These are phyloP conservation scores for Mimumesa dahlbomi DNA, from an alignment of 2,888 invertebrate genomes.

Conservation along the genomic window DNA sequence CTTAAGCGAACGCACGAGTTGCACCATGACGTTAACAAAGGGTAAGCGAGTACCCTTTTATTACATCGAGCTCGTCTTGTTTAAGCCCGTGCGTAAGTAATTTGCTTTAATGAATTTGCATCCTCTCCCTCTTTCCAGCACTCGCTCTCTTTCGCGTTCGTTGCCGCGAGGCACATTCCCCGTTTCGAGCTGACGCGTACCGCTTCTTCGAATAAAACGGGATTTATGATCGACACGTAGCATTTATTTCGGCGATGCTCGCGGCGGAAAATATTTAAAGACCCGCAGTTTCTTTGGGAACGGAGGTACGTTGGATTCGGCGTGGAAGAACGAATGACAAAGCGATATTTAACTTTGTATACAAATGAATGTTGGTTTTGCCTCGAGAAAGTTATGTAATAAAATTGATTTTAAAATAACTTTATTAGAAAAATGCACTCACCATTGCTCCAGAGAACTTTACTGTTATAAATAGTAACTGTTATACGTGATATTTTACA, in stretches of 20 bases:
- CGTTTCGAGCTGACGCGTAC: not conserved
- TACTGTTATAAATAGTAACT: too few species aligned
- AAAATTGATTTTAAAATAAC: too few species aligned
- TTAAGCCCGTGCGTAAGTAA: conserved; percentile 61
- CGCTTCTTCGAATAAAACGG: conserved; percentile 19
- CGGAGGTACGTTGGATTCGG: too few species aligned
- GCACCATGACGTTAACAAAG: conserved; percentile 64
- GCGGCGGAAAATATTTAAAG: too few species aligned
- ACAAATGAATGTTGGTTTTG: too few species aligned
- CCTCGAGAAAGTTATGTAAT: too few species aligned
- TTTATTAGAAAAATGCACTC: too few species aligned
- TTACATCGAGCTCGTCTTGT: conserved; percentile 56
- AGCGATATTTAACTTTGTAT: too few species aligned
- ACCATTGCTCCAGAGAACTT: too few species aligned
- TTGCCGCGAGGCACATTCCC: conserved; percentile 10
- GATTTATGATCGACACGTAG: conserved; percentile 30
- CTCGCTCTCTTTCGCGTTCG: conserved; percentile 7
- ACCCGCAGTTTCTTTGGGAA: too few species aligned
- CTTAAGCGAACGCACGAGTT: conserved; percentile 59
- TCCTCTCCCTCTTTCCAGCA: conserved; percentile 23
- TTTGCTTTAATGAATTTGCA: conserved; percentile 65
- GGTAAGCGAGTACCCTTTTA: conserved; percentile 65
- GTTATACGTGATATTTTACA: too few species aligned
- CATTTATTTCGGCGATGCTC: not conserved
- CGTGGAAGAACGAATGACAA: too few species aligned